phyloP scores from a whole-genome alignment of 1,140 invertebrate species.

The Brachionus plicatilis region DNA sequence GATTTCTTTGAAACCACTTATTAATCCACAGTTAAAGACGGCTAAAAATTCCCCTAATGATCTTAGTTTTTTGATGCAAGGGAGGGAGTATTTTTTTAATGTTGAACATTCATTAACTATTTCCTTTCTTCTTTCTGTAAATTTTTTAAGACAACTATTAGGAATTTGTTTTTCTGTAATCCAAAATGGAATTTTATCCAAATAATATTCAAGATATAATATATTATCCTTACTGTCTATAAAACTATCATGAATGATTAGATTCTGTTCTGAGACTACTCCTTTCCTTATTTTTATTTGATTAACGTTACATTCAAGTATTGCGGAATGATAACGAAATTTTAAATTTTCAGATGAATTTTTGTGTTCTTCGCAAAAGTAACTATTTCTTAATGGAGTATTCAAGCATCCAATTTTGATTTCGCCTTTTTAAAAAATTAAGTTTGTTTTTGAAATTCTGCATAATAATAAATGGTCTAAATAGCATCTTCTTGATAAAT shows the following conservation, averaged over 20 bases:
- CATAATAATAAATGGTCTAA: too few relatives aligned
- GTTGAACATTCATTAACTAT: background rate
- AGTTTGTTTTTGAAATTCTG: too few relatives aligned
- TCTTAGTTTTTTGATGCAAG: background rate
- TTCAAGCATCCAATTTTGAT: background rate
- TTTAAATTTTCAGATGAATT: background rate
- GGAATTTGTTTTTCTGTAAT: background rate
- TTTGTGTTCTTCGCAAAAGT: background rate
- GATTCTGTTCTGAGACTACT: background rate
- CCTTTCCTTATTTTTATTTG: background rate
- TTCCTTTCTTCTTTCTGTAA: background rate
- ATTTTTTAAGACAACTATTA: background rate
- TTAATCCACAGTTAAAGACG: background rate
- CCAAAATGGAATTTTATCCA: background rate
- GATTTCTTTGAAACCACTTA: background rate
- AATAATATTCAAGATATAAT: background rate
- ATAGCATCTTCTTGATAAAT: too few relatives aligned
- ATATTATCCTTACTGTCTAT: background rate
- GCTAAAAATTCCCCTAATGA: background rate
- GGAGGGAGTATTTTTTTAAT: background rate
- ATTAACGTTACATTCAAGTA: background rate
- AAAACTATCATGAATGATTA: background rate
- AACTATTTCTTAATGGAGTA: background rate
- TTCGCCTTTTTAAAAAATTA: too few relatives aligned
- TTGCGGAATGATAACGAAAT: background rate